Evolutionary conservation across 2,113 vertebrate genomes (phyloP).

Genomic region (Reinhardtius hippoglossoides): DNA sequence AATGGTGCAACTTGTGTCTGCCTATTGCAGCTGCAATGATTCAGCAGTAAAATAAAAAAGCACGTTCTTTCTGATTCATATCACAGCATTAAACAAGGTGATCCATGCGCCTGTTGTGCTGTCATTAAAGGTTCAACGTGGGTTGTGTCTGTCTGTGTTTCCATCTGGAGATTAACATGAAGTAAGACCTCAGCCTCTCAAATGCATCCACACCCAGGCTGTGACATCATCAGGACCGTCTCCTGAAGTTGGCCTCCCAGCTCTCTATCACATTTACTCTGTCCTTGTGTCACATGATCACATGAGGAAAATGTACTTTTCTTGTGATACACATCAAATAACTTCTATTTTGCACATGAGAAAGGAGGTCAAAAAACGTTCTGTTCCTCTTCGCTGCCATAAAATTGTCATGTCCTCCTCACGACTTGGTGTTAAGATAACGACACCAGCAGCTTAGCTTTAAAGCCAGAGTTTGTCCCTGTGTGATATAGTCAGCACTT

Average conservation of each 20-base stretch:
- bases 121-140: background rate
- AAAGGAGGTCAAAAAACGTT: background rate
- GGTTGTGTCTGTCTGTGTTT: background rate
- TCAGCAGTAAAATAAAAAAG: background rate
- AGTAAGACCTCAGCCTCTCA: constrained; percentile 10
- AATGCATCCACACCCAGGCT: background rate
- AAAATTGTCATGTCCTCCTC: constrained; percentile 26
- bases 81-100: background rate
- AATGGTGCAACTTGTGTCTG: too few species aligned
- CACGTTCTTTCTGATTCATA: background rate
- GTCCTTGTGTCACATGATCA: constrained; percentile 3
- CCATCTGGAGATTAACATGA: constrained; percentile 11
- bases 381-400: constrained; percentile 1
- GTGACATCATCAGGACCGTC: background rate
- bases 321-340: background rate
- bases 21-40: too few species aligned
- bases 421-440: constrained; percentile 28
- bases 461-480: constrained; percentile 28
- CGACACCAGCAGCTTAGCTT: background rate
- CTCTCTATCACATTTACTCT: constrained; percentile 1
- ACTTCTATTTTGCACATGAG: constrained; percentile 1
- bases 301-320: background rate
- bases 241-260: background rate
- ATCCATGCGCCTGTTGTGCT: background rate
- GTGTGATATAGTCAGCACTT: constrained; percentile 42